These are phyloP conservation scores for Sisor rabdophorus DNA, from an alignment of 2,113 vertebrate genomes.

Conservation along the genomic window DNA sequence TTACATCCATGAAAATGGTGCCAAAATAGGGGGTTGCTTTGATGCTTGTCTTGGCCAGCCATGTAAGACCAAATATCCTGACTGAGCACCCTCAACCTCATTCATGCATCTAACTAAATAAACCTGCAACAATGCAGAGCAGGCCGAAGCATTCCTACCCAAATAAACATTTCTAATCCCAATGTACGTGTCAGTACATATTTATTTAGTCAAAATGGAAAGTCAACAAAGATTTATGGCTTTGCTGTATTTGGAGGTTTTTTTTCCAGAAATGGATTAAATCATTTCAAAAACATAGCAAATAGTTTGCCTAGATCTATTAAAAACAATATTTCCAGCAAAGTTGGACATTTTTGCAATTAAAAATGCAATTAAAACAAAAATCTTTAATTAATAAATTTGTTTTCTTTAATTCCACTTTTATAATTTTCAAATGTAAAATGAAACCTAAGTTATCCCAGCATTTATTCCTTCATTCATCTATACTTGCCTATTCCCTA, in stretches of 20 bases:
- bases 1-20: not conserved
- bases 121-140: conserved; percentile 61
- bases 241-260: not conserved
- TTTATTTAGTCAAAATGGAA: conserved; percentile 15
- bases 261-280: not conserved
- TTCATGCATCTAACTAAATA: conserved; percentile 64
- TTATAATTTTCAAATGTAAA: too few relatives aligned
- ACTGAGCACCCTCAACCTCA: conserved; percentile 49
- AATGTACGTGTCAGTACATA: not conserved
- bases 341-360: too few relatives aligned
- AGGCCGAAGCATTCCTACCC: conserved; percentile 53
- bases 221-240: not conserved
- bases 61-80: conserved; percentile 73
- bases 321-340: too few relatives aligned
- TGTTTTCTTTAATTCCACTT: too few relatives aligned
- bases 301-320: too few relatives aligned
- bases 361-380: too few relatives aligned
- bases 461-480: too few relatives aligned
- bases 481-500: too few relatives aligned
- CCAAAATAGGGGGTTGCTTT: conserved; percentile 36
- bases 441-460: too few relatives aligned
- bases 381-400: too few relatives aligned
- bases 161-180: conserved; percentile 65
- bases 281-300: too few relatives aligned
- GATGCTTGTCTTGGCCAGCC: conserved; percentile 47